Evolutionary conservation across 2,113 vertebrate species (phyloP).

Genomic region (Pardalotus punctatus): DNA sequence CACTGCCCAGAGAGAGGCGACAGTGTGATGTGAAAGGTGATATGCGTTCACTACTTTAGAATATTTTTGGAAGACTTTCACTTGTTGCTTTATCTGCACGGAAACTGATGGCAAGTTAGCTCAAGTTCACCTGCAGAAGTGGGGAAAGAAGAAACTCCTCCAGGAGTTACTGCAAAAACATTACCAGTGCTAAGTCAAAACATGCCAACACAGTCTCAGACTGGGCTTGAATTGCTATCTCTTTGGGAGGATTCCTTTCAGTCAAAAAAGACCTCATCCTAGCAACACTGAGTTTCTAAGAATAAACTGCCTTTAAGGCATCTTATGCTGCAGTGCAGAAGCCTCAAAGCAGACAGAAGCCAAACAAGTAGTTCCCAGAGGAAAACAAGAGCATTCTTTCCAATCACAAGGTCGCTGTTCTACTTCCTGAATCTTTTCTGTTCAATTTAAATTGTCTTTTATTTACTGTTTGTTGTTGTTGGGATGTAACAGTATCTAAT

Average conservation of each 20-base stretch:
- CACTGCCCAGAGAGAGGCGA: background rate
- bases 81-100: background rate
- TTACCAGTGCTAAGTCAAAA: background rate
- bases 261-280: background rate
- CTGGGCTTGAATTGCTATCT: background rate
- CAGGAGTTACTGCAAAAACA: background rate
- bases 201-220: background rate
- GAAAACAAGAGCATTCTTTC: background rate
- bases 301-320: background rate
- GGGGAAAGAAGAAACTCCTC: background rate
- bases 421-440: background rate
- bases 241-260: background rate
- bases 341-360: background rate
- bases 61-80: background rate
- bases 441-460: background rate
- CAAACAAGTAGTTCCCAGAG: background rate
- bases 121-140: background rate
- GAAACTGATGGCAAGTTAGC: rapidly evolving
- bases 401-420: background rate
- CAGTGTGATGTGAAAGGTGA: background rate
- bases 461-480: background rate
- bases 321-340: background rate
- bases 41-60: background rate
- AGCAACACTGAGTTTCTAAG: background rate
- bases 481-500: background rate